Evolutionary conservation across 2,113 vertebrate genomes (phyloP), one percentile per base, ranked within the genome.

Genomic region (Callorhinus ursinus): DNA sequence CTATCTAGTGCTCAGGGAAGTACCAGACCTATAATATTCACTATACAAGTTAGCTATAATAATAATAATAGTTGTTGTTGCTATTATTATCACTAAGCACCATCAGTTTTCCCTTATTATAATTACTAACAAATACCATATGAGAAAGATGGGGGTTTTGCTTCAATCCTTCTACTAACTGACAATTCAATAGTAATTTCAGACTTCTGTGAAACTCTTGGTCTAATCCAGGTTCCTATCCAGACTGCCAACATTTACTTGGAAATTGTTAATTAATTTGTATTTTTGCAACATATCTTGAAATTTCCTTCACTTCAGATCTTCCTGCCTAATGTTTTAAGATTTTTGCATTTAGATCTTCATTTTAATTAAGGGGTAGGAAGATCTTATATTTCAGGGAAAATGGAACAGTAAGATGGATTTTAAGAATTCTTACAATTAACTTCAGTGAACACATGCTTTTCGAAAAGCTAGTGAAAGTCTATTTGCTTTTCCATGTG

Each of bases 381-480:
- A 42, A 42, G 57, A 16, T 82, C 53, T 86, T 86, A 46, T 46
- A 63, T 49, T 77, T 88, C 36, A 81, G 61, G 83, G 55, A 82
- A 97, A 83, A 72, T 69, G 3, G 80, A 57, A 90, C 57, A 12
- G 7, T 51, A 84, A 88, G 11, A 71, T 76, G 16, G 19, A 51
- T 69, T 87, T 33, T 26, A 93, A 59, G 42, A 67, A 80, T 88
- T 55, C 53, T 90, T 74, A 87, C 15, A 33, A 96, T 89, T 59
- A 84, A 67, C 51, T 87, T 80, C 76, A 93, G 57, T 84, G 36
- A 81, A 65, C 28, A 76, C 1, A 9, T 63, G 18, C 4, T 51
- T 89, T 93, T 93, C 33, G 80, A 90, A 96, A 83, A 57, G 39
- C 16, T 19, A 89, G 42, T 9, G 85, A 72, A 96, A 74, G 74